These are phyloP conservation scores for Chrysemys picta DNA, from an alignment of 2,113 vertebrate genomes.

Conservation along the genomic window DNA sequence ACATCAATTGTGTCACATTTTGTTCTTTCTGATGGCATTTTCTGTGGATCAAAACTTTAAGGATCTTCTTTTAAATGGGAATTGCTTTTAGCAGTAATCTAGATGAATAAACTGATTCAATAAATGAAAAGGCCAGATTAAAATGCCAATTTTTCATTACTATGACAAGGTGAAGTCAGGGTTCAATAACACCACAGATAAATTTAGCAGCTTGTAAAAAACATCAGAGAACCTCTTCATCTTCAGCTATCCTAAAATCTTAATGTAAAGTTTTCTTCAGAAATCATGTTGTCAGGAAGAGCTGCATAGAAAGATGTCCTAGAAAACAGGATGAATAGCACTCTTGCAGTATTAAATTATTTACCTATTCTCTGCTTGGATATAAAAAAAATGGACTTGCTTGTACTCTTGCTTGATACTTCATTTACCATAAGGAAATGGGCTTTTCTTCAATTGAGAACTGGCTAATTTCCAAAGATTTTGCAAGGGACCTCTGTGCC, in stretches of 20 bases:
- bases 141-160: constrained; percentile 1
- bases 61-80: background rate
- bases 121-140: constrained; percentile 7
- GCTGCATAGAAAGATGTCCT: background rate
- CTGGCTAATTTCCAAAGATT: background rate
- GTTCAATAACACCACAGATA: background rate
- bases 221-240: background rate
- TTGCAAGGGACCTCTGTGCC: background rate
- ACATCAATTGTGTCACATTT: constrained; percentile 20
- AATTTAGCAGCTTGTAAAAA: background rate
- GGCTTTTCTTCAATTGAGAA: background rate
- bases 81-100: constrained; percentile 17
- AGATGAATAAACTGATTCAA: background rate
- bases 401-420: background rate
- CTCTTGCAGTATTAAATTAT: background rate
- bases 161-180: background rate
- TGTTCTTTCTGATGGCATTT: background rate
- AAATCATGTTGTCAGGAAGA: background rate
- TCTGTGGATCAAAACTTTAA: background rate
- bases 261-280: background rate
- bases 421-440: background rate
- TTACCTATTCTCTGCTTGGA: background rate
- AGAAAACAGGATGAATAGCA: background rate
- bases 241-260: background rate
- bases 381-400: background rate